Evolutionary conservation across 2,797 vertebrate genomes (phyloP), one percentile per base, ranked within the genome.

Genomic region (Onychomys arenicola): DNA sequence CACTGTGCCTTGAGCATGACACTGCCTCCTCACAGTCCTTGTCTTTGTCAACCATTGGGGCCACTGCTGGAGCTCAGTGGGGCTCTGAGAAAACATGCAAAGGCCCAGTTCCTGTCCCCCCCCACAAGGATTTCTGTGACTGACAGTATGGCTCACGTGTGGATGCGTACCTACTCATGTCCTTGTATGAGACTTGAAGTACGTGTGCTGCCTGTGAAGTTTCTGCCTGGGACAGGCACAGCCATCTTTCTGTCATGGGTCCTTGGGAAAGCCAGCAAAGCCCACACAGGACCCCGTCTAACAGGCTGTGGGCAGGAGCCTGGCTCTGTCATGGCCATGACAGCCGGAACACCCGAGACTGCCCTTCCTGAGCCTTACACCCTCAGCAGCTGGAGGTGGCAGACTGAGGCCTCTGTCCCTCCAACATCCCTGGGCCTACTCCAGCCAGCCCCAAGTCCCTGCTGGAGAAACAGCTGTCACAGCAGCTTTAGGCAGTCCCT

Each of bases 371-470:
- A 85, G 37, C 59, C 3, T 11, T 12, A 2, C 0, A 19, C 10
- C 32, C 17, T 61, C 46, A 3, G 40, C 3, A 13, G 29, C 6
- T 0, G 9, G n/a, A 17, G 1, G 21, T 13, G 5, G 46, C 12
- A 7, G 49, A 1, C 21, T 0, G 21, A 8, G 19, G 5, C 1
- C 61, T 4, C 59, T 23, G 43, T 2, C 37, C 16, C 23, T 16
- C n/a, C 0, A 0, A 7, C 25, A 4, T 10, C 11, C 49, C 43
- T 16, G n/a, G 1, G 0, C 21, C 49, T 19, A 0, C 32, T 23
- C 37, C 43, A 4, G 13, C 32, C 46, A 2, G 55, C 82, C 78
- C 65, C 21, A 2, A 49, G 82, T 61, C 65, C 69, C 13, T 2
- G 1, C 40, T 2, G 14, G 89, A 89, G 49, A 92, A 91, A 19